phyloP scores from a whole-genome alignment of 2,113 vertebrate species.

The Chlorocebus sabaeus region DNA sequence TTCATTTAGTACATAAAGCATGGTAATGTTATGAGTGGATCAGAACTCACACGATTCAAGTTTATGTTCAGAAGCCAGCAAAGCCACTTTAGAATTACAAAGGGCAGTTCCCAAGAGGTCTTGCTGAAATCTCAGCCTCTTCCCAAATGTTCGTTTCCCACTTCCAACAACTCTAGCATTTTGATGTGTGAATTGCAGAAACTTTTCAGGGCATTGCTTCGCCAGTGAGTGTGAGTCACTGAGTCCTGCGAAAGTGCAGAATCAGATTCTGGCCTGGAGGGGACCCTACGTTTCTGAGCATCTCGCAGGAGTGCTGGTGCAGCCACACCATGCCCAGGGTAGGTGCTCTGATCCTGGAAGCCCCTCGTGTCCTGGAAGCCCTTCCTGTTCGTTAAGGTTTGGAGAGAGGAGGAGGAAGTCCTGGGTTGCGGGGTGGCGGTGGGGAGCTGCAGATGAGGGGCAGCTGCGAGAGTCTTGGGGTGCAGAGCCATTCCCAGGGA shows the following conservation, averaged over 20 bases:
- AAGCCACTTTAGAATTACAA: accelerated
- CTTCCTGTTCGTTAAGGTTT: not conserved
- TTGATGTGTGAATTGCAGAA: not conserved
- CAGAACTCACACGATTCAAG: accelerated
- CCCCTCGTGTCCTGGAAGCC: not conserved
- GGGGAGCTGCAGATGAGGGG: accelerated
- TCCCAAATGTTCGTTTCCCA: accelerated
- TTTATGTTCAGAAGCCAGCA: accelerated
- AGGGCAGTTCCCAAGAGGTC: accelerated
- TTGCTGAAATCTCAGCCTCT: accelerated
- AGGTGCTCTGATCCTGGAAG: no score
- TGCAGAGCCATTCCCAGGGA: not conserved
- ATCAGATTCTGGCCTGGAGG: not conserved
- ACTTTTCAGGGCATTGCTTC: not conserved
- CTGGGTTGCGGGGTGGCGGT: accelerated
- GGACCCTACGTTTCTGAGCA: accelerated
- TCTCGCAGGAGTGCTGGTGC: not conserved
- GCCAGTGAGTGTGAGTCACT: accelerated
- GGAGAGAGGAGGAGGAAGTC: not conserved
- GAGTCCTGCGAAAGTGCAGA: no score
- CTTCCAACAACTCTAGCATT: not conserved
- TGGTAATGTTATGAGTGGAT: accelerated
- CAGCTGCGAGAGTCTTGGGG: not conserved
- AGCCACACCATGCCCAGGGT: accelerated
- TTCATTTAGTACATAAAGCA: accelerated